Evolutionary conservation across 2,888 invertebrate species (phyloP).

Genomic region (Stenichneumon culpator): DNA sequence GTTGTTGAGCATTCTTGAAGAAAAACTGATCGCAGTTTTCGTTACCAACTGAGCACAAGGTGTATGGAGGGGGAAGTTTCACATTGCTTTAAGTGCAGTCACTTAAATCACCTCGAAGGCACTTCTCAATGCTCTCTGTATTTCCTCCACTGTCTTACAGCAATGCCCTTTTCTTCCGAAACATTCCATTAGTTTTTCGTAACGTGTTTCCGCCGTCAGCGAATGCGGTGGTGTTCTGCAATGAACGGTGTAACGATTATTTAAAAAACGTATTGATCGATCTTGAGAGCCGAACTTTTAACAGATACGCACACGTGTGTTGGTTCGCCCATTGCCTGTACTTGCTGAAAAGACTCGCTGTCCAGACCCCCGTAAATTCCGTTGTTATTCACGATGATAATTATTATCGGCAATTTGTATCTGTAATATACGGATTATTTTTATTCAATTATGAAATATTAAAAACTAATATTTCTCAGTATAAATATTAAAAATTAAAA

Average conservation of each 20-base stretch:
- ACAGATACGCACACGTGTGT: constrained; percentile 89
- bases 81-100: neutral
- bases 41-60: too few relatives aligned
- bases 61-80: neutral
- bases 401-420: constrained; percentile 95
- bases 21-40: too few relatives aligned
- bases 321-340: constrained; percentile 90
- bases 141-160: constrained; percentile 92
- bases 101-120: constrained; percentile 86
- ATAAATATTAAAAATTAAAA: neutral
- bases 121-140: constrained; percentile 90
- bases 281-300: constrained; percentile 27
- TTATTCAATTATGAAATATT: neutral
- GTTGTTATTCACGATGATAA: constrained; percentile 97
- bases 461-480: neutral
- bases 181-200: constrained; percentile 96
- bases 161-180: constrained; percentile 94
- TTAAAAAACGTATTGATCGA: neutral
- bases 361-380: constrained; percentile 97
- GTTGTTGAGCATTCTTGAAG: neutral
- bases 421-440: constrained; percentile 84
- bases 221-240: constrained; percentile 94
- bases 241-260: neutral
- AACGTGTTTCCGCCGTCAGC: constrained; percentile 92
- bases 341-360: constrained; percentile 90